These are phyloP conservation scores for Acestrorhynchus altus DNA, from an alignment of 2,797 vertebrate genomes.

Conservation along the genomic window DNA sequence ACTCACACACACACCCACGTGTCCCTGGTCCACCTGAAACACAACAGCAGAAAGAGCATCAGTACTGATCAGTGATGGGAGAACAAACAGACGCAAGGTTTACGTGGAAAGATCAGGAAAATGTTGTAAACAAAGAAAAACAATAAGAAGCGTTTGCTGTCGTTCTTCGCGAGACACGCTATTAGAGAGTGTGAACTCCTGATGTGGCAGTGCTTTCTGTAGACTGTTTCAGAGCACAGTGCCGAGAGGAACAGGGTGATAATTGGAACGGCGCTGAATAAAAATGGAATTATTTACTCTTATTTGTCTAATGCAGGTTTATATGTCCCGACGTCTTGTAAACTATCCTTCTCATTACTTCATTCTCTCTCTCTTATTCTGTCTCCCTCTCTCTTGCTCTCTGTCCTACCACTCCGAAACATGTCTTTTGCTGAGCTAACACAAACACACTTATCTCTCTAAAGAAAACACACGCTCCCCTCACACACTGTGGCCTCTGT, in stretches of 20 bases:
- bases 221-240: background rate
- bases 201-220: conserved; percentile 28
- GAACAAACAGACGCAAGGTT: background rate
- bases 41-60: conserved; percentile 21
- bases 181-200: conserved; percentile 16
- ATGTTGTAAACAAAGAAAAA: background rate
- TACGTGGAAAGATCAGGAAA: conserved; percentile 19
- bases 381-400: background rate
- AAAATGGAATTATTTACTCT: conserved; percentile 37
- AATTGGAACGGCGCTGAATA: conserved; percentile 22
- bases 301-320: conserved; percentile 37
- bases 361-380: conserved; percentile 18
- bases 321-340: conserved; percentile 45
- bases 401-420: conserved; percentile 50
- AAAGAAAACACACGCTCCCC: conserved; percentile 58
- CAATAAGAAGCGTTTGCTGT: background rate
- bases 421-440: conserved; percentile 57
- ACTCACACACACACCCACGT: conserved; percentile 20
- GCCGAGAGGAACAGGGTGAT: conserved; percentile 54
- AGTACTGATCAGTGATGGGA: conserved; percentile 1
- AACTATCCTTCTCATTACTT: conserved; percentile 30
- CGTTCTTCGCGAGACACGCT: conserved; percentile 26
- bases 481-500: conserved; percentile 45
- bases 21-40: conserved; percentile 47
- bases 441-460: conserved; percentile 64